Conservation (phyloP, 1,140 invertebrate genomes). For the Vollenhovia emeryi region DNA sequence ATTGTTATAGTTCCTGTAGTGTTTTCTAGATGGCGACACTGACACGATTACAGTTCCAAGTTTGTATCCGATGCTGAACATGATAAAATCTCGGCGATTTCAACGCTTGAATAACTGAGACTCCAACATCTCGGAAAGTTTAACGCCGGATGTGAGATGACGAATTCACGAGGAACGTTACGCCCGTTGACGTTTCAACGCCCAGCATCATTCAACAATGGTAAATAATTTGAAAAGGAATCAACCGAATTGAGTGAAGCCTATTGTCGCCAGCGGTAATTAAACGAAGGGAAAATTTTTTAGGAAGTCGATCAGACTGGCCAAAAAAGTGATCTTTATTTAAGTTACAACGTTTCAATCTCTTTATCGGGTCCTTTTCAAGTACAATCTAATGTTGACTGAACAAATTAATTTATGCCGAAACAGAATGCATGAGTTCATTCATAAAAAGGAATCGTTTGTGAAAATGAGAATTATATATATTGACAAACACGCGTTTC, state of each 20-base stretch:
- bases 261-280: no score
- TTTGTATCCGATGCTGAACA: not conserved
- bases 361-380: no score
- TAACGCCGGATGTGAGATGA: not conserved
- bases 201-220: not conserved
- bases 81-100: conserved; percentile 32
- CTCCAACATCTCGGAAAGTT: conserved; percentile 32
- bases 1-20: not conserved
- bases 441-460: not conserved
- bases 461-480: not conserved
- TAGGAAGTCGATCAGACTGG: no score
- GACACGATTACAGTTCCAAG: not conserved
- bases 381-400: no score
- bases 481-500: not conserved
- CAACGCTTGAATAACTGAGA: conserved; percentile 21
- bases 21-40: not conserved
- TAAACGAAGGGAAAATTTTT: no score
- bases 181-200: not conserved
- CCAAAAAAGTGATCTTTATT: no score
- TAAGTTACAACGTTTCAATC: no score
- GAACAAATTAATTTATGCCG: no score
- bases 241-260: no score
- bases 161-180: not conserved
- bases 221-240: no score
- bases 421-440: no score